These are phyloP conservation scores for Mesocricetus auratus DNA, from an alignment of 2,113 vertebrate species.

Conservation along the genomic window DNA sequence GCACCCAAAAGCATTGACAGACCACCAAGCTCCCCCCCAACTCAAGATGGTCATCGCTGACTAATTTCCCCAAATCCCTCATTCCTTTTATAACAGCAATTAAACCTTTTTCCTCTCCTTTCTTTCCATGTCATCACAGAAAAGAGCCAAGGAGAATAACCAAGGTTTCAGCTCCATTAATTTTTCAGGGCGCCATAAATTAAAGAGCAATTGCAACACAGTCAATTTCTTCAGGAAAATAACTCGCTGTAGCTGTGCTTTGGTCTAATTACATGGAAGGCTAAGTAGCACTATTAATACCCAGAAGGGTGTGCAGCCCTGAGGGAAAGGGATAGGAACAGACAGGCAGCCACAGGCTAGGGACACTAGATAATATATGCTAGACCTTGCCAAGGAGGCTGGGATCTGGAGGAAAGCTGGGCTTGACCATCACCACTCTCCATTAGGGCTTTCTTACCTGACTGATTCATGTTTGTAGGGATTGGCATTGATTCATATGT, in stretches of 20 bases:
- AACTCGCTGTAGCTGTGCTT: slow-evolving; percentile 33
- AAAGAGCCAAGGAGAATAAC: slow-evolving; percentile 60
- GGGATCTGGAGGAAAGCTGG: rapidly evolving
- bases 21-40: background rate
- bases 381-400: background rate
- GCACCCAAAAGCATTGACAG: background rate
- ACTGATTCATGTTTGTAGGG: background rate
- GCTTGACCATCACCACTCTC: background rate
- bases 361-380: background rate
- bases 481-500: background rate
- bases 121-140: slow-evolving; percentile 22
- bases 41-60: background rate
- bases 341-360: background rate
- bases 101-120: background rate
- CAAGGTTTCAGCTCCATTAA: slow-evolving; percentile 78
- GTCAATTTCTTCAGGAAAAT: slow-evolving; percentile 61
- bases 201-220: slow-evolving; percentile 57
- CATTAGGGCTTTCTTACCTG: background rate
- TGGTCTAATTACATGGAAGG: slow-evolving; percentile 53
- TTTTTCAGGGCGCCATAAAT: slow-evolving; percentile 74
- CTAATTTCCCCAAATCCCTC: slow-evolving; percentile 20
- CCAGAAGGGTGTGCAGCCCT: background rate
- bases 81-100: background rate
- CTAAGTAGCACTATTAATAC: slow-evolving; percentile 65
- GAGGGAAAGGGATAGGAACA: background rate